phyloP scores from a whole-genome alignment of 2,113 vertebrate genomes.

The Petroica traversi region DNA sequence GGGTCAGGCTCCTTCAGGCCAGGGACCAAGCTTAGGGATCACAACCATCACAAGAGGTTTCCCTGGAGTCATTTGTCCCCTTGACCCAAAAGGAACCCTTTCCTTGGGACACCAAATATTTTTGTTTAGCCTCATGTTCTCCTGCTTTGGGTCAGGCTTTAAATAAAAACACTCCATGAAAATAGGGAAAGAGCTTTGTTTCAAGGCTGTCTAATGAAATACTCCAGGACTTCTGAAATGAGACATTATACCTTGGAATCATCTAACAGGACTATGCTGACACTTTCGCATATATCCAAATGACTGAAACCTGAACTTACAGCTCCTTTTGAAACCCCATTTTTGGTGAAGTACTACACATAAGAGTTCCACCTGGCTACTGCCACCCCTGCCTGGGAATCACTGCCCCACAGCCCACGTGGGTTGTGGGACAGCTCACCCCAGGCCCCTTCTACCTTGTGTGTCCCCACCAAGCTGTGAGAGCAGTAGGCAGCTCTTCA shows the following conservation, averaged over 20 bases:
- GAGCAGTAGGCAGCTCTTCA: background rate
- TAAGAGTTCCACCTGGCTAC: constrained; percentile 14
- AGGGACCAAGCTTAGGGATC: background rate
- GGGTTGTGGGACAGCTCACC: background rate
- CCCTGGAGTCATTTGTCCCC: background rate
- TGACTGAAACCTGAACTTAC: constrained; percentile 30
- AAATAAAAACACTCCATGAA: background rate
- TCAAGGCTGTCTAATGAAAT: constrained; percentile 42
- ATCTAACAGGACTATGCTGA: background rate
- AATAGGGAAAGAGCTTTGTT: constrained; percentile 16
- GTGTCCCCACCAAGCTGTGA: background rate
- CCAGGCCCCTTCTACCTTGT: background rate
- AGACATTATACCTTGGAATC: constrained; percentile 18
- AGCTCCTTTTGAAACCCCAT: constrained; percentile 6
- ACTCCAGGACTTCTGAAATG: constrained; percentile 9
- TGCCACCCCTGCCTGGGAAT: background rate
- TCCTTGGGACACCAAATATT: background rate
- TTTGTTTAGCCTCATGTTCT: background rate
- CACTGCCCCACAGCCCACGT: background rate
- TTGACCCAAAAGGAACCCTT: background rate
- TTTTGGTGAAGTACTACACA: background rate
- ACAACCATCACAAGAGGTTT: background rate
- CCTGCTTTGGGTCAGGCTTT: background rate
- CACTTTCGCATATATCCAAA: background rate
- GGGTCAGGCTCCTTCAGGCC: background rate